Percentiles rank a stretch among this genome's conserved stretches.
Evolutionary conservation across 2,113 vertebrate species (phyloP).

Genomic region (Callionymus lyra): DNA sequence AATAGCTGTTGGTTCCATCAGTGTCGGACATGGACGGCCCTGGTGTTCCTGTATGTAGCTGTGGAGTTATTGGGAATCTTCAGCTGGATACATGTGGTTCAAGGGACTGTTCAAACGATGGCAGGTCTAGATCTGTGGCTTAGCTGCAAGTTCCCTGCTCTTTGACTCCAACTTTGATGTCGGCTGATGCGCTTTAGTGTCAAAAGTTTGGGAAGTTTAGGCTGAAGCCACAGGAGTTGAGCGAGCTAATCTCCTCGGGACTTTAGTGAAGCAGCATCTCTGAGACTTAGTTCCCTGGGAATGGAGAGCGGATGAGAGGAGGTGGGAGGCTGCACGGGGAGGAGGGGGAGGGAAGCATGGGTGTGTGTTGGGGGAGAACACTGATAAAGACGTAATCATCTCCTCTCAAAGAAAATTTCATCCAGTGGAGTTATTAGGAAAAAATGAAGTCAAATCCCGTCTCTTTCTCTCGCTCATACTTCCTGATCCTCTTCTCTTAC

Average conservation of each 20-base stretch:
- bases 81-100: no score
- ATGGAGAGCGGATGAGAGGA: conserved; percentile 16
- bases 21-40: no score
- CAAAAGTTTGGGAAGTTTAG: conserved; percentile 25
- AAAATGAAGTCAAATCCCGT: conserved; percentile 42
- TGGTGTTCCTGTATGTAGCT: no score
- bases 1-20: no score
- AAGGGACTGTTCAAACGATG: no score
- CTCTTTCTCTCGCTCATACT: conserved; percentile 13
- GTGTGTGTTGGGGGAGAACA: conserved; percentile 31
- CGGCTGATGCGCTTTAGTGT: conserved; percentile 28
- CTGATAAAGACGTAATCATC: conserved; percentile 53
- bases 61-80: no score
- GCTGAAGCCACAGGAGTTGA: conserved; percentile 27
- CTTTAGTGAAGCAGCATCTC: conserved; percentile 30
- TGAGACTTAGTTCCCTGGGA: conserved; percentile 42
- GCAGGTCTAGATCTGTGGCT: no score
- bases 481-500: conserved; percentile 32
- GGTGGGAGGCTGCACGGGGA: not conserved
- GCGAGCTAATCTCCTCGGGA: conserved; percentile 45
- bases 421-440: conserved; percentile 48
- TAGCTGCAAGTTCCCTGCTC: conserved; percentile 3
- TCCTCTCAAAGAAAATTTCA: conserved; percentile 51
- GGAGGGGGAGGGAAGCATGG: conserved; percentile 4
- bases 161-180: conserved; percentile 9